Conservation (phyloP, 2,113 vertebrate genomes). For the Pavo muticus region DNA sequence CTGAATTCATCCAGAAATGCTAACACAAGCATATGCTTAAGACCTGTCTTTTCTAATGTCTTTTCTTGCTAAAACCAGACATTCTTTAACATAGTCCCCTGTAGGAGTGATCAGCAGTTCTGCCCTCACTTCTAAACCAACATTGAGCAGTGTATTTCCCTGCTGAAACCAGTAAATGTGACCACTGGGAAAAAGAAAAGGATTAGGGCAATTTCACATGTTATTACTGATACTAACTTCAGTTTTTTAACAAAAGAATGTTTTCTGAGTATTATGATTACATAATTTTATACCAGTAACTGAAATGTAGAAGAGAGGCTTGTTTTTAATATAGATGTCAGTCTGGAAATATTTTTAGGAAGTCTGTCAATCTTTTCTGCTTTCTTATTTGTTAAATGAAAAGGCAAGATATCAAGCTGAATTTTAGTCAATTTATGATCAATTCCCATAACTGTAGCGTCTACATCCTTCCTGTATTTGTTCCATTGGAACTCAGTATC, state of each 20-base stretch:
- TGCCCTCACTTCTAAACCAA: neutral
- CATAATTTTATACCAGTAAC: neutral
- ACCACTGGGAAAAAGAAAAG: neutral
- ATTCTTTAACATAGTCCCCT: neutral
- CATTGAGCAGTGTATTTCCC: neutral
- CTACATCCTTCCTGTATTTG: neutral
- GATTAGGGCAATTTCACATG: neutral
- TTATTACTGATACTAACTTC: neutral
- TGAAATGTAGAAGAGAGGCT: neutral
- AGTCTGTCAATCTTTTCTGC: neutral
- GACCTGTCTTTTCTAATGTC: neutral
- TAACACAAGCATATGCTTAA: neutral
- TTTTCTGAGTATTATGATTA: neutral
- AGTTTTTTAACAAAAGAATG: neutral
- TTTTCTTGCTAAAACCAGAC: neutral
- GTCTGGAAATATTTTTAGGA: constrained; percentile 3
- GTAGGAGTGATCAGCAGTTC: neutral
- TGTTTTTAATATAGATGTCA: neutral
- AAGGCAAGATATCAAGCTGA: neutral
- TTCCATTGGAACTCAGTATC: neutral
- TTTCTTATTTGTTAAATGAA: neutral
- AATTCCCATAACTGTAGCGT: neutral
- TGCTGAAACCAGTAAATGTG: neutral
- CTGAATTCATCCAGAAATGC: neutral
- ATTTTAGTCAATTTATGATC: neutral